A percentile compares a stretch with the other conserved stretches of the same genome.
Evolutionary conservation across 2,888 invertebrate genomes (phyloP).

Genomic region (Anthoptus insignis): DNA sequence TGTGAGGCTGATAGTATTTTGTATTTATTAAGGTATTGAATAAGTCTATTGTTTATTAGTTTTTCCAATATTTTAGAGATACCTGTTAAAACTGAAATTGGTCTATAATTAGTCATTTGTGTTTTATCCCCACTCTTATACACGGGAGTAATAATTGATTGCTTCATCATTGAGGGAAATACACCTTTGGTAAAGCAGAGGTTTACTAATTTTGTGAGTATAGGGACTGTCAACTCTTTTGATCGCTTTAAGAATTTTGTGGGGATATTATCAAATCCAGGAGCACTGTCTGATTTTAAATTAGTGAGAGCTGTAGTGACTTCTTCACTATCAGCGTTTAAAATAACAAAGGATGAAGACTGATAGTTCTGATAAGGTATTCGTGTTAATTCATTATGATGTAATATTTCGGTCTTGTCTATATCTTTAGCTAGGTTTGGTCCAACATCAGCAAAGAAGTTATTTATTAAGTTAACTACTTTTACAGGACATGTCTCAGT

Average conservation of each 20-base stretch:
- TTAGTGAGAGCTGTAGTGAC: background rate
- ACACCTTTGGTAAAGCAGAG: conserved; percentile 23
- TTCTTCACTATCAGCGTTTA: background rate
- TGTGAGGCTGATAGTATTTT: conserved; percentile 30
- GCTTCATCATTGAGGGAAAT: conserved; percentile 14
- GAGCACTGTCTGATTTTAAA: background rate
- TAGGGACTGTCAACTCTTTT: conserved; percentile 44
- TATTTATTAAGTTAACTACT: background rate
- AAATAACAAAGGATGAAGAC: background rate
- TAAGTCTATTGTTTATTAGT: conserved; percentile 21
- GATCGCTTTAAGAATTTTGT: conserved; percentile 32
- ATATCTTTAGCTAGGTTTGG: background rate
- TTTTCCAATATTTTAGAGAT: conserved; percentile 30
- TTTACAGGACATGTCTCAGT: background rate
- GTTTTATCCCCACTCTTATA: background rate
- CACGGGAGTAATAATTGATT: conserved; percentile 8
- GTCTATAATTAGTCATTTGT: conserved; percentile 7
- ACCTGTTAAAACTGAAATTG: background rate
- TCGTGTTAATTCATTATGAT: background rate
- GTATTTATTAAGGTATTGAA: conserved; percentile 15
- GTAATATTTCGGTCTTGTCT: background rate
- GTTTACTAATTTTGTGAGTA: conserved; percentile 53
- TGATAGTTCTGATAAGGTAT: background rate
- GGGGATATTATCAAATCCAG: background rate
- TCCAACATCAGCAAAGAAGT: conserved; percentile 4